These are phyloP conservation scores for Eurytemora carolleeae DNA, from an alignment of 1,140 invertebrate species.

Conservation along the genomic window DNA sequence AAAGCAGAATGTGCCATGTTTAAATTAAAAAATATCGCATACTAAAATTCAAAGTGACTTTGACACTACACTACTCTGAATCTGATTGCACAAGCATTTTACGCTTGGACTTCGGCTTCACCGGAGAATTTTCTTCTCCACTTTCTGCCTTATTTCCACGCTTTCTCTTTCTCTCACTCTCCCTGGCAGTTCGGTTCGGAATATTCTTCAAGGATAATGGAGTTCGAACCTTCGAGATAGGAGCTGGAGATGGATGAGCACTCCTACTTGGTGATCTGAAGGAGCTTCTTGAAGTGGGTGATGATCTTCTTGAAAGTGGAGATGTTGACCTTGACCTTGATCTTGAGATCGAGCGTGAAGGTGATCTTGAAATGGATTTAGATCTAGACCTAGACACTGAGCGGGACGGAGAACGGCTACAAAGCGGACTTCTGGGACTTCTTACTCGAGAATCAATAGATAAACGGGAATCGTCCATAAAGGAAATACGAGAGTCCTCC, in stretches of 20 bases:
- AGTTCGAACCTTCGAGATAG: not conserved
- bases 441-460: not conserved
- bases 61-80: no score
- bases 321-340: not conserved
- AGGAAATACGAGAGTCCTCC: not conserved
- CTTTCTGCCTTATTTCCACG: not conserved
- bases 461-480: not conserved
- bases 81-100: not conserved
- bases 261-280: not conserved
- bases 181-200: not conserved
- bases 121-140: not conserved
- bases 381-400: not conserved
- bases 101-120: not conserved
- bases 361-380: not conserved
- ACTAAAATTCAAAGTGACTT: no score
- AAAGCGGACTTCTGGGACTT: not conserved
- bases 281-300: not conserved
- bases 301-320: not conserved
- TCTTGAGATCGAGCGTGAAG: not conserved
- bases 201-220: not conserved
- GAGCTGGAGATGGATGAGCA: not conserved
- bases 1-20: no score
- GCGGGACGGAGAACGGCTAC: not conserved
- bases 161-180: not conserved
- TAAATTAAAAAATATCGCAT: no score